Base-by-base conservation (phyloP, 2,797 vertebrate genomes). In the Harpagifer antarcticus region DNA sequence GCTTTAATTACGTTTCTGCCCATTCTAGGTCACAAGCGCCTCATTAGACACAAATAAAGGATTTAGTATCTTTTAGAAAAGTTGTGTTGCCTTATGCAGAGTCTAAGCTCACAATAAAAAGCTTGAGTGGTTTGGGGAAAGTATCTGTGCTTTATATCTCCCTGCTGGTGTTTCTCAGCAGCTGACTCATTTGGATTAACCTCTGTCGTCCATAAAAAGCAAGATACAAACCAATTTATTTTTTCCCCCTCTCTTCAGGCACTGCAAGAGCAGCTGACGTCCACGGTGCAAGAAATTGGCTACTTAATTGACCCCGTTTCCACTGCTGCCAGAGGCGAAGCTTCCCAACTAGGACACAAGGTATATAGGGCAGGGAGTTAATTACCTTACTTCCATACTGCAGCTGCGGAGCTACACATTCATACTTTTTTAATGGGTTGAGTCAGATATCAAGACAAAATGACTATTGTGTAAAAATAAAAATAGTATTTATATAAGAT, bases 321-420 rank as follows among this genome's bases (percentile, higher is more conserved):
- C 74, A 99, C 97, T 0, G 97, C 97, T 12, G 98, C 98, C 57
- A 95, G 97, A 16, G 98, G 98, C 71, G 98, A 99, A 88, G 98
- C 98, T 23, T 97, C 98, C 56, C 98, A 99, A 93, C 96, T 99
- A 76, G 98, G 98, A 59, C 98, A 99, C 91, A 99, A 99, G 98
- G 98, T 93, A 90, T 97, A 74, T 88, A 74, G 85, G 82, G 19
- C 83, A 83, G 47, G 43, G 57, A 83, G 64, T 77, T 86, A 83
- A 91, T 88, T 84, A 77, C 76, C 67, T 70, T 64, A 40, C 63
- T 61, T 81, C 66, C 74, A 77, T 68, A 58, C 50, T 59, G 19
- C 58, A 47, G 47, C 67, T 68, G 67, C 59, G 65, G 17, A 78
- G 60, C 59, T 53, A 73, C 58, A 74, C 50, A 74, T 58, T 80